phyloP scores from a whole-genome alignment of 2,888 invertebrate genomes.

The Leptogaster cylindrica region DNA sequence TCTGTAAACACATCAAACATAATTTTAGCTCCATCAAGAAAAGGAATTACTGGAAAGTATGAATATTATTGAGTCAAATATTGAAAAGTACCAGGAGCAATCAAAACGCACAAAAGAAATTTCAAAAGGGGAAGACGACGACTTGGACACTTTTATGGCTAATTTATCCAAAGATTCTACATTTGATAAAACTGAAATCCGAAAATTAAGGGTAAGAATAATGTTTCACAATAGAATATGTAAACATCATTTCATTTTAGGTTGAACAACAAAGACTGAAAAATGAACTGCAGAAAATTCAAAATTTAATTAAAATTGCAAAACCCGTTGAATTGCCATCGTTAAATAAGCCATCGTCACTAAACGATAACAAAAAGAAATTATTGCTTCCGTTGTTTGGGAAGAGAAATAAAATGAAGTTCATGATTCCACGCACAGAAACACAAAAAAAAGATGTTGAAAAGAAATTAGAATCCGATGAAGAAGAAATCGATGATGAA shows the following conservation, averaged over 20 bases:
- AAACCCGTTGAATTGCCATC: constrained; percentile 71
- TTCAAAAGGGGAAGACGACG: constrained; percentile 66
- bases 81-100: constrained; percentile 60
- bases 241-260: constrained; percentile 56
- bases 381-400: constrained; percentile 62
- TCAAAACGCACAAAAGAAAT: constrained; percentile 57
- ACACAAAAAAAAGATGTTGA: constrained; percentile 51
- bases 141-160: constrained; percentile 85
- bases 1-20: constrained; percentile 16
- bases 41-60: constrained; percentile 67
- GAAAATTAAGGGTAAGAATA: constrained; percentile 63
- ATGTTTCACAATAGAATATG: background rate
- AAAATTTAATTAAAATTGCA: constrained; percentile 76
- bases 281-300: constrained; percentile 71
- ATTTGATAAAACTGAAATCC: constrained; percentile 71
- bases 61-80: constrained; percentile 66
- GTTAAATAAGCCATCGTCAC: constrained; percentile 54
- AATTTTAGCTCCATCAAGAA: constrained; percentile 55
- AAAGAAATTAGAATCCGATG: constrained; percentile 50
- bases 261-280: constrained; percentile 72
- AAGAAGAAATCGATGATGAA: constrained; percentile 63
- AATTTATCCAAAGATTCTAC: constrained; percentile 67
- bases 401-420: constrained; percentile 59
- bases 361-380: constrained; percentile 48
- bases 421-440: constrained; percentile 51